Percentiles rank a stretch among this genome's conserved stretches.
phyloP scores from a whole-genome alignment of 2,113 vertebrate species.

The Zosterops lateralis region DNA sequence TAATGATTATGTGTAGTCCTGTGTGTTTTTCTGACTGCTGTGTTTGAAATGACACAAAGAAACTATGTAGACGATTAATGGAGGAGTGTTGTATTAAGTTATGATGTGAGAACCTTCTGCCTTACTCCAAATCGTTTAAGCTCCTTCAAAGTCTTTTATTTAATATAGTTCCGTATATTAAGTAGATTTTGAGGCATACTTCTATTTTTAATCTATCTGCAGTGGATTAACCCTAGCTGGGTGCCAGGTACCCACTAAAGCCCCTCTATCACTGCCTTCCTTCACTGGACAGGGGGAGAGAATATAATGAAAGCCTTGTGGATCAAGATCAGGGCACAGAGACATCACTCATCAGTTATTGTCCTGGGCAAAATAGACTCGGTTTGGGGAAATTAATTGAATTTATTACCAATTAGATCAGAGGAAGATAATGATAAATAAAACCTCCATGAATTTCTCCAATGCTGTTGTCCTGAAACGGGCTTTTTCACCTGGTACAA shows the following conservation, averaged over 20 bases:
- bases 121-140: not conserved
- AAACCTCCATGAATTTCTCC: not conserved
- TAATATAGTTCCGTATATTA: not conserved
- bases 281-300: not conserved
- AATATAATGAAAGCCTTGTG: not conserved
- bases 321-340: not conserved
- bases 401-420: not conserved
- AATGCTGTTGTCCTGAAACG: accelerated
- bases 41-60: not conserved
- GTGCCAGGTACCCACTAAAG: not conserved
- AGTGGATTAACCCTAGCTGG: not conserved
- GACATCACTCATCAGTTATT: not conserved
- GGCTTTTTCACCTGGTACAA: not conserved
- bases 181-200: not conserved
- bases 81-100: not conserved
- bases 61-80: not conserved
- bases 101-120: not conserved
- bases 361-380: not conserved
- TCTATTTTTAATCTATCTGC: not conserved
- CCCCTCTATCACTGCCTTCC: not conserved
- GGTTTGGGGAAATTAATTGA: not conserved
- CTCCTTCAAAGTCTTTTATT: not conserved
- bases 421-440: not conserved
- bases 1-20: not conserved
- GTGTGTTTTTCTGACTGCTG: not conserved